phyloP scores from a whole-genome alignment of 2,797 vertebrate species.

The Echeneis naucrates region DNA sequence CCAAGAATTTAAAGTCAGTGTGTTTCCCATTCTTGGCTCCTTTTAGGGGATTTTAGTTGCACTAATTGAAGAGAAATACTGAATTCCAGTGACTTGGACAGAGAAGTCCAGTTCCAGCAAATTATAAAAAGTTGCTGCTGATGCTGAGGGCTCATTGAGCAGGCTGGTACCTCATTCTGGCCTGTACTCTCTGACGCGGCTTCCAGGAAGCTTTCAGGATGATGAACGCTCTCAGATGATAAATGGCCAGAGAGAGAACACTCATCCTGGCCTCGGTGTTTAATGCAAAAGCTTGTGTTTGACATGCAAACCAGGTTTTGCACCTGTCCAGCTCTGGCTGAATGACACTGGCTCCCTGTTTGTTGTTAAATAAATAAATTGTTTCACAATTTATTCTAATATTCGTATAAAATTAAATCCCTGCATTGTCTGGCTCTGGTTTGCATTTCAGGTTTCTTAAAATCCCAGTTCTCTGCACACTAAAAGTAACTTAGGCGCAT shows the following conservation, averaged over 20 bases:
- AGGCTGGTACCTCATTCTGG: constrained; percentile 41
- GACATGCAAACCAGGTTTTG: constrained; percentile 1
- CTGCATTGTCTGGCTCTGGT: background rate
- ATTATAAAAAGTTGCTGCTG: constrained; percentile 23
- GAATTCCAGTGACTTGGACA: constrained; percentile 49
- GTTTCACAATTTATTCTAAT: background rate
- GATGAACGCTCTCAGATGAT: constrained; percentile 47
- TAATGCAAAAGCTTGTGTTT: constrained; percentile 15
- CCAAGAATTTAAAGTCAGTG: too few relatives aligned
- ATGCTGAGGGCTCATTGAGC: constrained; percentile 42
- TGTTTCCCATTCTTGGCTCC: constrained; percentile 19
- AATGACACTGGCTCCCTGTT: background rate
- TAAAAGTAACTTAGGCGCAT: too few relatives aligned
- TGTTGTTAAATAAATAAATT: too few relatives aligned
- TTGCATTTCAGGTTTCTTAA: background rate
- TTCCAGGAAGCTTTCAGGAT: constrained; percentile 60
- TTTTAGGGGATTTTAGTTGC: constrained; percentile 28
- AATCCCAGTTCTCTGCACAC: rapidly evolving
- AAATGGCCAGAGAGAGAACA: constrained; percentile 14
- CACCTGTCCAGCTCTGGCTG: background rate
- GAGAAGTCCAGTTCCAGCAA: constrained; percentile 26
- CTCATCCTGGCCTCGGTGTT: constrained; percentile 8
- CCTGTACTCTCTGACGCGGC: constrained; percentile 16
- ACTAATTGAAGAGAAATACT: constrained; percentile 48
- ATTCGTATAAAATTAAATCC: background rate